Conservation (phyloP, 2,888 invertebrate species). For the Lasioglossum malachurum region DNA sequence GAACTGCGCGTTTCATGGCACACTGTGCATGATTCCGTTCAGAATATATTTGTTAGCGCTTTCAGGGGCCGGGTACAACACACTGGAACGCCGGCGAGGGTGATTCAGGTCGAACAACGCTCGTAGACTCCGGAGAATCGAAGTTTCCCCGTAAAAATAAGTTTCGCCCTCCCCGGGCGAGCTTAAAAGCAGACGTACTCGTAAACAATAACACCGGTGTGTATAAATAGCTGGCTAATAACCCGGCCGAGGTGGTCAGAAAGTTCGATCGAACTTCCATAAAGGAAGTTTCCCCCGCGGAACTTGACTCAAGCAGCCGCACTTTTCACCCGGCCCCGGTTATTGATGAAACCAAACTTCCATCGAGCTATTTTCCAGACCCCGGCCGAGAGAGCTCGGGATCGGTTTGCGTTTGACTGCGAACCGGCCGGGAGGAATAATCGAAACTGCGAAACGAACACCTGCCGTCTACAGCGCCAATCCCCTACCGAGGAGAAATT, state of each 20-base stretch:
- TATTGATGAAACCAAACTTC: conserved; percentile 68
- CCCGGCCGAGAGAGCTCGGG: neutral
- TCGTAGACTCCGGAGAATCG: conserved; percentile 1
- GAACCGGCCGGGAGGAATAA: conserved; percentile 6
- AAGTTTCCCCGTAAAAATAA: conserved; percentile 40
- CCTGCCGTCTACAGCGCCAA: conserved; percentile 24
- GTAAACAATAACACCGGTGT: conserved; percentile 58
- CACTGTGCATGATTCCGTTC: neutral
- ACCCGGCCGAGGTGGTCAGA: conserved; percentile 36
- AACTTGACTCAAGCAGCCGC: conserved; percentile 45
- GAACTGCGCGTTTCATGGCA: neutral
- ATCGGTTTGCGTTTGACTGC: conserved; percentile 37
- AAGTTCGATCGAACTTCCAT: conserved; percentile 69
- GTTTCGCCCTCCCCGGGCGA: neutral
- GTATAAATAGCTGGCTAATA: conserved; percentile 65
- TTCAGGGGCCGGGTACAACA: neutral
- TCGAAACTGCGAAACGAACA: conserved; percentile 37
- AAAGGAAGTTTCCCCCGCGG: conserved; percentile 53
- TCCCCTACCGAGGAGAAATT: neutral
- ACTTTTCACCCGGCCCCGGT: conserved; percentile 35
- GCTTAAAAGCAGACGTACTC: conserved; percentile 27
- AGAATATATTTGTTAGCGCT: neutral
- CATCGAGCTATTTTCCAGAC: conserved; percentile 56
- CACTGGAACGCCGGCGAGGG: neutral
- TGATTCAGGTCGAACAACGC: conserved; percentile 5